Conservation (phyloP, 1,140 invertebrate genomes). For the Chrysoperla carnea region DNA sequence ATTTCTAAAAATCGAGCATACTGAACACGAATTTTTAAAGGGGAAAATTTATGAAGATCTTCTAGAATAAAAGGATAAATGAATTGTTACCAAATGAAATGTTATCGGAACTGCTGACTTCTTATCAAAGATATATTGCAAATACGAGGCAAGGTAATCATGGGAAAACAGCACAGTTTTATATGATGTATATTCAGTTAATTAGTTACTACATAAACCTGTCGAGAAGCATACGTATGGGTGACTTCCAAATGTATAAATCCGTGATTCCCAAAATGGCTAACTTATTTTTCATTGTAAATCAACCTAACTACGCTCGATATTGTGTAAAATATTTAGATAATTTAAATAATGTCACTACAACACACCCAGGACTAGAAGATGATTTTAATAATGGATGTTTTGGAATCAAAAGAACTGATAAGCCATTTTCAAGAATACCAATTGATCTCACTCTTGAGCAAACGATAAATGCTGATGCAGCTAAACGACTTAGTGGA, state of each 20-base stretch:
- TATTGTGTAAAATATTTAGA: slow-evolving; percentile 4
- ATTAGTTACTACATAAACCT: slow-evolving; percentile 15
- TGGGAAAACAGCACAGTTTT: slow-evolving; percentile 13
- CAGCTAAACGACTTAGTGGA: slow-evolving; percentile 9
- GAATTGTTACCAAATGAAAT: background rate
- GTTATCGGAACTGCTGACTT: slow-evolving; percentile 3
- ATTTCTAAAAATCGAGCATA: slow-evolving; percentile 10
- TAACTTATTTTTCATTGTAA: slow-evolving; percentile 9
- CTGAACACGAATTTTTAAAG: background rate
- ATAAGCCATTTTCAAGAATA: slow-evolving; percentile 10
- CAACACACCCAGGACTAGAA: slow-evolving; percentile 14
- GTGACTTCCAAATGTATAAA: slow-evolving; percentile 11
- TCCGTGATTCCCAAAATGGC: slow-evolving; percentile 8
- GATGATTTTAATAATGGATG: slow-evolving; percentile 6
- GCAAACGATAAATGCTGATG: slow-evolving; percentile 15
- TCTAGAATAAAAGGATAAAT: slow-evolving; percentile 4
- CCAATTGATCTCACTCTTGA: slow-evolving; percentile 13
- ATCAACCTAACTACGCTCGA: slow-evolving; percentile 9
- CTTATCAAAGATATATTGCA: slow-evolving; percentile 1
- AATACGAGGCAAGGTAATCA: slow-evolving; percentile 5
- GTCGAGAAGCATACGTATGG: slow-evolving; percentile 9
- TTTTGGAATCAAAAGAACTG: slow-evolving; percentile 11
- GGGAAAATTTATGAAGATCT: slow-evolving; percentile 2
- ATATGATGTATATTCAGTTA: slow-evolving; percentile 12
- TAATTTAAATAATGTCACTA: slow-evolving; percentile 6